Conservation (phyloP, 2,888 invertebrate genomes). For the Drosophila anceps region DNA sequence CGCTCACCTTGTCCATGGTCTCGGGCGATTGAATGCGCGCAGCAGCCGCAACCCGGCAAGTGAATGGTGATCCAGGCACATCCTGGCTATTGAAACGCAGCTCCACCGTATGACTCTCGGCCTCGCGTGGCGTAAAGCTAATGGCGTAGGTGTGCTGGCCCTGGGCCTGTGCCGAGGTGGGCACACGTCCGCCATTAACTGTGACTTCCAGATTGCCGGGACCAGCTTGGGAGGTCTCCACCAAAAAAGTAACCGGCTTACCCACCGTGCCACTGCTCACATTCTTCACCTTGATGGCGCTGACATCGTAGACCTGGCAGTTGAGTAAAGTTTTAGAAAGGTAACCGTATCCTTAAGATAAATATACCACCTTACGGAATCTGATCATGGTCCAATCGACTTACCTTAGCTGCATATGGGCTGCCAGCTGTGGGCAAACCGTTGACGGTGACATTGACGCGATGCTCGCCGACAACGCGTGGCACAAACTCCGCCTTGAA, state of each 20-base stretch:
- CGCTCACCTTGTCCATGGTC: constrained; percentile 95
- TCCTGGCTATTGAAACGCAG: constrained; percentile 98
- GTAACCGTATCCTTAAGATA: too few relatives aligned
- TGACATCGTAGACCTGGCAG: constrained; percentile 93
- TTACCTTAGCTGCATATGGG: constrained; percentile 95
- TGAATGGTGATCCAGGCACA: constrained; percentile 91
- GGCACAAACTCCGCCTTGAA: constrained; percentile 97
- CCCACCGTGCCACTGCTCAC: constrained; percentile 94
- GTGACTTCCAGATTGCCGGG: constrained; percentile 99
- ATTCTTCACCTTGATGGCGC: constrained; percentile 97
- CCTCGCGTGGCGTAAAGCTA: constrained; percentile 97
- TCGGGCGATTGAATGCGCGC: constrained; percentile 94
- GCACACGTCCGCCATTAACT: constrained; percentile 98
- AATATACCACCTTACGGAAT: background rate
- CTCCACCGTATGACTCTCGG: constrained; percentile 96
- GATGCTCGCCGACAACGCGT: constrained; percentile 95
- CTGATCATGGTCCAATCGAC: constrained; percentile 18
- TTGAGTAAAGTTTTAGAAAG: background rate
- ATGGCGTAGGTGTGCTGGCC: constrained; percentile 98
- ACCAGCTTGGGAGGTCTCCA: constrained; percentile 99
- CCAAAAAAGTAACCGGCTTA: constrained; percentile 95
- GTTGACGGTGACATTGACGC: constrained; percentile 94
- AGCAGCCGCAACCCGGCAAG: constrained; percentile 89
- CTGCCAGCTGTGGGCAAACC: constrained; percentile 94
- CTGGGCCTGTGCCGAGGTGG: constrained; percentile 98